phyloP scores from a whole-genome alignment of 2,113 vertebrate species.

The Chlorodrepanis virens region DNA sequence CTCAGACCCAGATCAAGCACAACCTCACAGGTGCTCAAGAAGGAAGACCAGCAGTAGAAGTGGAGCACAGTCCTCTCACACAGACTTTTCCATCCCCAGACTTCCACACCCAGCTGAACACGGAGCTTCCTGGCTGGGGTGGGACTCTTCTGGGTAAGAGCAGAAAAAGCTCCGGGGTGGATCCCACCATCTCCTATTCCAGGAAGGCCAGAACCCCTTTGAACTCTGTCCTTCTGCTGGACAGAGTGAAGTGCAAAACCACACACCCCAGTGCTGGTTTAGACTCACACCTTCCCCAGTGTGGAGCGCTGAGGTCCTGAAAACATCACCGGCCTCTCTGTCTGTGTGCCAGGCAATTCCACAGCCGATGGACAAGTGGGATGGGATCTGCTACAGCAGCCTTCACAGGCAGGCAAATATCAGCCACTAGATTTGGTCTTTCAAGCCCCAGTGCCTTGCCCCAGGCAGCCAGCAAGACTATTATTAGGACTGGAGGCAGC shows the following conservation, averaged over 20 bases:
- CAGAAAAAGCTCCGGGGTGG: not conserved
- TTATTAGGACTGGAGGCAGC: not conserved
- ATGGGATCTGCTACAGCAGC: not conserved
- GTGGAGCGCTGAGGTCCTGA: not conserved
- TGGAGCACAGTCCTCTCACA: not conserved
- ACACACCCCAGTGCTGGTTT: not conserved
- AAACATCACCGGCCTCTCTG: accelerated
- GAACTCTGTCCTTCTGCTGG: constrained; percentile 5
- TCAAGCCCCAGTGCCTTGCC: not conserved
- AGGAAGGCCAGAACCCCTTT: constrained; percentile 22
- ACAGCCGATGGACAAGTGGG: accelerated
- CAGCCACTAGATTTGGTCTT: not conserved
- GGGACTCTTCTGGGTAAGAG: constrained; percentile 17
- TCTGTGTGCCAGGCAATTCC: not conserved
- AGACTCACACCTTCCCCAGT: not conserved
- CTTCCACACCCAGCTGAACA: not conserved
- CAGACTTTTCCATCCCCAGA: not conserved
- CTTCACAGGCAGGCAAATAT: not conserved
- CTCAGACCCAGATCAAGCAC: not conserved
- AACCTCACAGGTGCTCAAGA: not conserved
- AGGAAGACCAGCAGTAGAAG: not conserved
- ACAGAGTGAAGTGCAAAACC: not conserved
- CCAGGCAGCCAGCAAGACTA: not conserved
- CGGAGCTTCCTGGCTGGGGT: not conserved
- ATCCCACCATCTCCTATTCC: not conserved